These are phyloP conservation scores for Danaus chrysippus DNA, from an alignment of 2,888 invertebrate genomes.

Conservation along the genomic window DNA sequence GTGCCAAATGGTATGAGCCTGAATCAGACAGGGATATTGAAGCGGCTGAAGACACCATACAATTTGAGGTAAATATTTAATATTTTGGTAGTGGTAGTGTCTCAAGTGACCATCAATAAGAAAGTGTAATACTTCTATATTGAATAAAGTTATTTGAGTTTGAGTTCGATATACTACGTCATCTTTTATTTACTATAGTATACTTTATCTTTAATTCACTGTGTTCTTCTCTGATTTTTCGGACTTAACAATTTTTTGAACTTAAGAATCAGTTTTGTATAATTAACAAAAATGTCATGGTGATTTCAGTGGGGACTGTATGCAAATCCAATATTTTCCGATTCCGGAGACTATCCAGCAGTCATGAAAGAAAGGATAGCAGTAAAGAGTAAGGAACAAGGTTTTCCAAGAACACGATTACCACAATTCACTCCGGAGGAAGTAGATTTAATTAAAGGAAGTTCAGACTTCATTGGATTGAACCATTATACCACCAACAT, in stretches of 20 bases:
- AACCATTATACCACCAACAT: slow-evolving; percentile 81
- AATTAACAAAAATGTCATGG: too few species aligned
- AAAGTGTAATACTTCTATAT: too few species aligned
- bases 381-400: slow-evolving; percentile 78
- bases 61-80: slow-evolving; percentile 57
- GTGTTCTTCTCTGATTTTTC: too few species aligned
- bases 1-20: slow-evolving; percentile 74
- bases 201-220: too few species aligned
- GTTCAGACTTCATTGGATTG: slow-evolving; percentile 83
- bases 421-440: slow-evolving; percentile 80
- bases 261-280: too few species aligned
- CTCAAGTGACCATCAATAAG: too few species aligned
- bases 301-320: slow-evolving; percentile 74
- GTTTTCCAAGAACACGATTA: slow-evolving; percentile 75
- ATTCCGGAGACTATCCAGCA: slow-evolving; percentile 80
- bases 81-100: too few species aligned
- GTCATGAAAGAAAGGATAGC: slow-evolving; percentile 77
- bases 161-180: too few species aligned
- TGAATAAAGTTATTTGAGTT: too few species aligned
- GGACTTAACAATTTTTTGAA: too few species aligned
- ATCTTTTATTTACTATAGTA: too few species aligned
- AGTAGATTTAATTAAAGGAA: slow-evolving; percentile 75
- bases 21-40: slow-evolving; percentile 55
- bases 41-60: slow-evolving; percentile 62
- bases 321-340: slow-evolving; percentile 79